Evolutionary conservation across 92 coral and sea anemone species (phyloP).

Genomic region (Anthopleura xanthogrammica): DNA sequence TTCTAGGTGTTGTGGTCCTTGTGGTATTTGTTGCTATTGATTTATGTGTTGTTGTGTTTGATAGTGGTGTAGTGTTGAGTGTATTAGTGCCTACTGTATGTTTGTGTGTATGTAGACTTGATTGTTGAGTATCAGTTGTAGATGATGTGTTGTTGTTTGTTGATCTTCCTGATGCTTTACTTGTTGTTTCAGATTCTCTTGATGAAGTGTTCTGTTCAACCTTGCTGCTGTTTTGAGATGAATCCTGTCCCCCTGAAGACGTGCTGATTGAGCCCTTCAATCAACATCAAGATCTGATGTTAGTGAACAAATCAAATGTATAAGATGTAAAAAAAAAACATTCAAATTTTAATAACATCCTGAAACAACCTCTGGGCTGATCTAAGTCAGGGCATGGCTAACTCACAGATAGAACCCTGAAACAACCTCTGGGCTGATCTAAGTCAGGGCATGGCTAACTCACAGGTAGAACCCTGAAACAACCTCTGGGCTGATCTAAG

Average conservation of each 20-base stretch:
- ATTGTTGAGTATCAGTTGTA: neutral
- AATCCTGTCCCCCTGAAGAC: neutral
- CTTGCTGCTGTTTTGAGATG: neutral
- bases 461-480: no score
- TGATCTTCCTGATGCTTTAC: neutral
- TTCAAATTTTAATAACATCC: no score
- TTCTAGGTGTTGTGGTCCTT: neutral
- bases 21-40: neutral
- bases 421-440: no score
- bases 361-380: no score
- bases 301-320: no score
- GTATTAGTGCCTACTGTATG: no score
- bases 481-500: no score
- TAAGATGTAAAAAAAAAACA: no score
- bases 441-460: no score
- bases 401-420: no score
- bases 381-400: no score
- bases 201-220: neutral
- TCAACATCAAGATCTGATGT: neutral
- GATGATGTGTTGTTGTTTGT: neutral
- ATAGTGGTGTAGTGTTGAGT: no score
- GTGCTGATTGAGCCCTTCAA: neutral
- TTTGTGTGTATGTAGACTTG: neutral
- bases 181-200: neutral
- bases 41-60: neutral